phyloP scores from a whole-genome alignment of 1,140 invertebrate species.

The Pentalonia nigronervosa region DNA sequence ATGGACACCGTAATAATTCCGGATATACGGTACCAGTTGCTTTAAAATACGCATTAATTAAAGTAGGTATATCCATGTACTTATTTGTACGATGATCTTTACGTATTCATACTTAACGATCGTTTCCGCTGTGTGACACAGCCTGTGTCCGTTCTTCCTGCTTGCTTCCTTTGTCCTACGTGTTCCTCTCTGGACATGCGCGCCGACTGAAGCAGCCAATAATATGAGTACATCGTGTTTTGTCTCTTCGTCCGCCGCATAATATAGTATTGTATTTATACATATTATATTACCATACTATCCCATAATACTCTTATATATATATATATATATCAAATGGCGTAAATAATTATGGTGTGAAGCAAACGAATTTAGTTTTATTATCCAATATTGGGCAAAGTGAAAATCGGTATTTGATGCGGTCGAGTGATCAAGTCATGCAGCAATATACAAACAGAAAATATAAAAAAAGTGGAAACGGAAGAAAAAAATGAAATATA shows the following conservation, averaged over 20 bases:
- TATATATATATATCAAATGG: constrained; percentile 14
- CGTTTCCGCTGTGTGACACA: neutral
- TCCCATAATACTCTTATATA: neutral
- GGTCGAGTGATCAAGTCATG: constrained; percentile 50
- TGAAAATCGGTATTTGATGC: constrained; percentile 56
- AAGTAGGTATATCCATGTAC: neutral
- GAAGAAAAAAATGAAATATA: neutral
- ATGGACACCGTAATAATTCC: neutral
- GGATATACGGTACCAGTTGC: neutral
- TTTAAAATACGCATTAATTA: neutral
- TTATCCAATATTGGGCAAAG: constrained; percentile 50
- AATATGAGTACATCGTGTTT: neutral
- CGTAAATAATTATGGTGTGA: constrained; percentile 49
- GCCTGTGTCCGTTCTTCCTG: neutral
- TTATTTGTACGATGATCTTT: neutral
- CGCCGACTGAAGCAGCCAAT: neutral
- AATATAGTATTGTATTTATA: neutral
- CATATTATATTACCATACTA: neutral
- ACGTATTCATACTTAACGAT: constrained; percentile 7
- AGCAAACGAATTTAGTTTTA: constrained; percentile 35
- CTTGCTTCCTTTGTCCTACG: neutral
- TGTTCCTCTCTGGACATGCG: neutral
- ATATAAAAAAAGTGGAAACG: constrained; percentile 4
- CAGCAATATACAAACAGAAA: neutral
- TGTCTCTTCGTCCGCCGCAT: neutral